Conservation (phyloP, 2,113 vertebrate genomes). For the Haemorhous mexicanus region DNA sequence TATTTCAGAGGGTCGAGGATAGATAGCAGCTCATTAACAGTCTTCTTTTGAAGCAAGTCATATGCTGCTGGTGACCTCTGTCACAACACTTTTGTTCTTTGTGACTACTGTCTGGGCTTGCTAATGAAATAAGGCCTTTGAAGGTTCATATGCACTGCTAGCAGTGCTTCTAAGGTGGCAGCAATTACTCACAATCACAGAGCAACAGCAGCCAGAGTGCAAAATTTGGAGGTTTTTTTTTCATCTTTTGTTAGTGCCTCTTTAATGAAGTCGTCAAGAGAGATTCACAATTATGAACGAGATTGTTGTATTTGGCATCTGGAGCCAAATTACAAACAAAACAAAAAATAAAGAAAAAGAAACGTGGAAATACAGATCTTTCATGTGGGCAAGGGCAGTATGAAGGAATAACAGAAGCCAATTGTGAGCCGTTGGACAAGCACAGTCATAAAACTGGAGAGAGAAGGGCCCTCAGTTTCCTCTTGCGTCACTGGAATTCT, state of each 20-base stretch:
- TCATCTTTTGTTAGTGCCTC: background rate
- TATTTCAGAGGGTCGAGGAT: background rate
- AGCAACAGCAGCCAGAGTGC: background rate
- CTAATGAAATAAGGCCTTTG: background rate
- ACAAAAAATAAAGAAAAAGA: background rate
- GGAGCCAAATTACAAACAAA: background rate
- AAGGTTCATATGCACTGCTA: background rate
- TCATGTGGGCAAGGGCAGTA: background rate
- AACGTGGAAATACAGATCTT: background rate
- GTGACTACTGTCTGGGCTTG: background rate
- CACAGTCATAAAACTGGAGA: background rate
- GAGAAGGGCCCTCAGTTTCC: background rate
- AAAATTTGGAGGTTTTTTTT: background rate
- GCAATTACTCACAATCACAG: background rate
- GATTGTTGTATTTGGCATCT: background rate
- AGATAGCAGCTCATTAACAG: background rate
- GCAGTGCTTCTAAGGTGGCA: background rate
- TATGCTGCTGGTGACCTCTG: background rate
- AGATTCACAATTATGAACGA: background rate
- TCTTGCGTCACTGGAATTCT: background rate
- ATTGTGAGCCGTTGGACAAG: background rate
- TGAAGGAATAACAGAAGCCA: background rate
- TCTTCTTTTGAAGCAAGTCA: background rate
- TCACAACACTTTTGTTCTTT: background rate
- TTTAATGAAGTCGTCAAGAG: background rate